Evolutionary conservation across 1,140 invertebrate species (phyloP).

Genomic region (Babylonia areolata): DNA sequence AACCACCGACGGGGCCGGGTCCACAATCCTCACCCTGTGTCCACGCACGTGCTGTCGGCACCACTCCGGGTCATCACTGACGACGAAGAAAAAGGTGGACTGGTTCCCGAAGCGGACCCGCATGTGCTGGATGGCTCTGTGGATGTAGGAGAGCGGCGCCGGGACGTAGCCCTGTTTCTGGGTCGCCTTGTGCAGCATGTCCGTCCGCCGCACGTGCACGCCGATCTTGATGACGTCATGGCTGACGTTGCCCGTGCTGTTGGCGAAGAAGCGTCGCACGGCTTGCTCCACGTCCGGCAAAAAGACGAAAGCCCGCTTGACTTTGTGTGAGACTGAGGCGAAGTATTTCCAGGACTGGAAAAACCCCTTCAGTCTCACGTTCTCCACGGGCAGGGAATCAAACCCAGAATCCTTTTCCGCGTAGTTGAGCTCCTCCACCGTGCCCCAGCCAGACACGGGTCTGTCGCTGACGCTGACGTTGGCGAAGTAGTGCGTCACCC

Average conservation of each 20-base stretch:
- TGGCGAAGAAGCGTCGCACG: conserved; percentile 32
- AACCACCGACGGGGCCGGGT: conserved; percentile 53
- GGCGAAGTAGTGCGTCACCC: conserved; percentile 20
- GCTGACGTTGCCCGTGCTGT: background rate
- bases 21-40: conserved; percentile 43
- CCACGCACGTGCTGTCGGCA: conserved; percentile 43
- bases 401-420: conserved; percentile 40
- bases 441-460: conserved; percentile 12
- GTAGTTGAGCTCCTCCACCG: conserved; percentile 34
- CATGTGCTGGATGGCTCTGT: conserved; percentile 52
- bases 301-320: conserved; percentile 54
- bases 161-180: conserved; percentile 47
- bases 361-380: conserved; percentile 48
- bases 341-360: conserved; percentile 64
- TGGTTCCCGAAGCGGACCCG: conserved; percentile 27
- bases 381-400: conserved; percentile 32
- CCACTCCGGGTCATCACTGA: conserved; percentile 61
- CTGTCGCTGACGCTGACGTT: conserved; percentile 17
- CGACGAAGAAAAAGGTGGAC: conserved; percentile 56
- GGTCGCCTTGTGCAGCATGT: conserved; percentile 44
- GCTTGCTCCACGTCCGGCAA: conserved; percentile 30
- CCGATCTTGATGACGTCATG: conserved; percentile 43
- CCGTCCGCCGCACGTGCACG: conserved; percentile 58
- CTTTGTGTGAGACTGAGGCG: conserved; percentile 23
- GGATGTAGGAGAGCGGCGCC: conserved; percentile 49